Evolutionary conservation across 2,888 invertebrate species (phyloP), one percentile per base, ranked within the genome.

Genomic region (Chorisops tibialis): DNA sequence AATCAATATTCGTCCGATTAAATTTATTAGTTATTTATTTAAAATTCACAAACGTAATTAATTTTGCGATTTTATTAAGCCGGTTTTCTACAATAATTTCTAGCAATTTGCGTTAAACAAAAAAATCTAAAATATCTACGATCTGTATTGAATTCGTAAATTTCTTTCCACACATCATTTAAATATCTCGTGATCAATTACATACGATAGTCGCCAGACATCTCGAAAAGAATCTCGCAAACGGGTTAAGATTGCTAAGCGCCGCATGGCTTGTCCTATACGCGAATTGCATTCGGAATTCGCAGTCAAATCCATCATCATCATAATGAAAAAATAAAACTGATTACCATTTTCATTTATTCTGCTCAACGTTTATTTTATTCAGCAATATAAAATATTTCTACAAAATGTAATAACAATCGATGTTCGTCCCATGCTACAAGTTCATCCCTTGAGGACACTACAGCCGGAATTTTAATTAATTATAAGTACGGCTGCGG

Each of bases 391-490:
- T 45, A 6, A 45, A 45, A 45, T 45, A 48, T 12, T 22, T 48
- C 12, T n/a, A 12, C 22, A 12, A 12, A 51, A 51, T 18, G 22
- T 19, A 51, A 24, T 16, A 51, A 37, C 30, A 9, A 30, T 11
- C 18, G 1, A 16, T 11, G 37, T 51, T 12, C 38, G 30, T 48
- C 48, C 48, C 22, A 22, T 48, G 19, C n/a, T n/a, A n/a, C n/a
- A n/a, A n/a, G 48, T 48, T 5, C 14, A 48, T 54, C 22, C 19
- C 37, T 37, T 51, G 37, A 51, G 4, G 19, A 51, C n/a, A 37
- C 5, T 37, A 3, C 19, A n/a, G 38, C 39, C n/a, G 19, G 52
- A 52, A 52, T 52, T 39, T 52, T 52, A 52, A 52, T 52, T 39
- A 39, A 39, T 52, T 39, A 39, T 21, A 45, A 45, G 22, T 16